Evolutionary conservation across 2,113 vertebrate genomes (phyloP).

Genomic region (Sciurus niger): DNA sequence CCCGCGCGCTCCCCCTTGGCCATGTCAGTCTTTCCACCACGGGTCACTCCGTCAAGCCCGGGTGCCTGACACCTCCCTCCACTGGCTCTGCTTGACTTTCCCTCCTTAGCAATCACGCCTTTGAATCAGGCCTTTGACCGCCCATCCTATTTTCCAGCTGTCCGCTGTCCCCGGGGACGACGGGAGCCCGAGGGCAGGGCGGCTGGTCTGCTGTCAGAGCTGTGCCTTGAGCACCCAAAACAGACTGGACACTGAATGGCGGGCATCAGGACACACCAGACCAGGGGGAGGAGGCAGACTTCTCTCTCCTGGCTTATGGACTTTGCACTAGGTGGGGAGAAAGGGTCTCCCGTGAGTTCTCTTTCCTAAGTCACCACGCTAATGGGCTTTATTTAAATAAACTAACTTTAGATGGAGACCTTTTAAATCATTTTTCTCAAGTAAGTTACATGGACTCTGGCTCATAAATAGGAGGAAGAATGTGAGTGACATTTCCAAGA

Average conservation of each 20-base stretch:
- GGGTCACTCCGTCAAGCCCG: not conserved
- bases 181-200: no score
- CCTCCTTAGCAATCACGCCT: not conserved
- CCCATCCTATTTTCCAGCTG: not conserved
- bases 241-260: accelerated
- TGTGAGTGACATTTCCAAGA: conserved; percentile 4
- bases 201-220: accelerated
- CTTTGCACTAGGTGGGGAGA: no score
- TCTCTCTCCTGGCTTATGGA: not conserved
- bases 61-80: no score
- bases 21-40: not conserved
- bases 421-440: not conserved
- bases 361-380: not conserved
- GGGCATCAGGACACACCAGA: accelerated
- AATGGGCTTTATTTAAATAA: conserved; percentile 19
- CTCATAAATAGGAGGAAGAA: conserved; percentile 25
- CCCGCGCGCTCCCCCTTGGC: not conserved
- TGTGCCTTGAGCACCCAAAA: accelerated
- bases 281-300: accelerated
- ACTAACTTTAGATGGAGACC: not conserved
- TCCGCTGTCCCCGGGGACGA: accelerated
- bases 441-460: not conserved
- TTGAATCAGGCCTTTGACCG: accelerated
- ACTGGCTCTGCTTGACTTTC: accelerated
- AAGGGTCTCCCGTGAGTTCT: accelerated